Evolutionary conservation across 2,797 vertebrate genomes (phyloP), one percentile per base, ranked within the genome.

Genomic region (Sardinella longiceps): DNA sequence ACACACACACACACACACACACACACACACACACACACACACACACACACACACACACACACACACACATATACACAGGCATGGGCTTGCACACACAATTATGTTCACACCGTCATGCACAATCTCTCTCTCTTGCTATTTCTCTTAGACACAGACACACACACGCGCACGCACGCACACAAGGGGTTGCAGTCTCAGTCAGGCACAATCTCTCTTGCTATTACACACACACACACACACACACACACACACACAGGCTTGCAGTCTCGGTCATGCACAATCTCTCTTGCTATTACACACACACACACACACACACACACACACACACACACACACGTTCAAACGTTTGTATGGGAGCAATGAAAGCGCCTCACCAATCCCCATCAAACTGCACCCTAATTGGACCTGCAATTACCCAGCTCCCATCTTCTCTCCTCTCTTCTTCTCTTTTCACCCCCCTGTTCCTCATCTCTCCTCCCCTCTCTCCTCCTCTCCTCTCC

Each of bases 301-400:
- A 2, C 53, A 7, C 23, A 3, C 1, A 56, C 1, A 56, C 14
- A 56, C 53, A 3, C 53, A 5, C 15, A 2, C 53, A 56, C 14
- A 56, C 53, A 18, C 53, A n/a, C 53, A 56, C 53, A 18, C 23
- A 14, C 51, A 9, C 53, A 9, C 53, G 4, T 18, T 56, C 3
- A 25, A 0, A 25, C 30, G 28, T 66, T 3, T 53, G 51, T 53
- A n/a, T n/a, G 14, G 25, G 30, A 37, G 66, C 14, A 12, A 37
- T 37, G 30, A 66, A 66, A 66, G 3, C 11, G 60, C 60, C 28
- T 25, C 25, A 15, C 28, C 11, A 25, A 74, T 30, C 66, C 66
- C 30, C 12, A 74, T 74, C 30, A 74, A 74, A 74, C 66, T 74
- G 66, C 66, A 74, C 66, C 63, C 33, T 74, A 74, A 74, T 74